Evolutionary conservation across 1,140 invertebrate genomes (phyloP), one percentile per base, ranked within the genome.

Genomic region (Saccostrea glomerata): DNA sequence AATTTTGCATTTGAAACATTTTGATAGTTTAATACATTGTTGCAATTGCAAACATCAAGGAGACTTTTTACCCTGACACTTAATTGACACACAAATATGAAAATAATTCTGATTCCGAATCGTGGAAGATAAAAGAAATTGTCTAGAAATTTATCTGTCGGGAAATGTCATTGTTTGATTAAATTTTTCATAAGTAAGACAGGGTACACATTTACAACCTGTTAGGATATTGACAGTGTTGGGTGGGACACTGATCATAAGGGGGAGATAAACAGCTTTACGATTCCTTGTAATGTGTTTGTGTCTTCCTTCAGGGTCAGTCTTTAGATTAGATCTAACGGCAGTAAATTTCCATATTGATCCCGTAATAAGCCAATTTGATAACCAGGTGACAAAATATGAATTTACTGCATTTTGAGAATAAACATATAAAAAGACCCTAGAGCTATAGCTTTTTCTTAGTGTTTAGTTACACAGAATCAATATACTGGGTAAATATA

Each of bases 211-310:
- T 17, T 66, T n/a, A 20, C 60, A 66, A 6, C 70, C 25, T 25
- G 23, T 36, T 23, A 15, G 70, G 25, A 30, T 77, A 25, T 77
- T 77, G 11, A 77, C 15, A 30, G 25, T 77, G 70, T 36, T 77
- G 70, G 70, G 70, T 25, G 25, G 70, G 25, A 12, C 70, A 15
- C 47, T 47, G 58, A 15, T 5, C 25, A 30, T 77, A 77, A 15
- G 25, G 15, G 23, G 70, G 70, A 77, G 70, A 77, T 77, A 77
- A 77, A 77, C 30, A 17, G 23, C 70, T 77, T 77, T 77, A 30
- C 15, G 23, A 77, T 23, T 77, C 70, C 12, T 12, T 77, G 25
- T 77, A 77, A 15, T 77, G 70, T 13, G 23, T 15, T 25, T 30
- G 25, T 77, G 70, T 77, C 70, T 15, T 36, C 23, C 70, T 30